Conservation (phyloP, 2,113 vertebrate species). For the Silurus meridionalis region DNA sequence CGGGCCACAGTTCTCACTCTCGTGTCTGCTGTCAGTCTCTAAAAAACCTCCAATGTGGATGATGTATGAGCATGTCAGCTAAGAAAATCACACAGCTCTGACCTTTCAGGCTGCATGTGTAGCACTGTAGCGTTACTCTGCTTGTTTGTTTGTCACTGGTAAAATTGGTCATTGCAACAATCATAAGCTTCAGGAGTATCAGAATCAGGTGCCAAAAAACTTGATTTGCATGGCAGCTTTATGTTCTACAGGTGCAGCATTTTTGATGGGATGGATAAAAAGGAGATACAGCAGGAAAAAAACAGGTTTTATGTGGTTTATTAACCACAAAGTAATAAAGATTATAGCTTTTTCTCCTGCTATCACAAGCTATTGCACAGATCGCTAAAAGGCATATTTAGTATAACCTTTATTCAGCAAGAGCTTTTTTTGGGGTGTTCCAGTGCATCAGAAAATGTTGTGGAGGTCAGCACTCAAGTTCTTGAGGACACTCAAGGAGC, state of each 20-base stretch:
- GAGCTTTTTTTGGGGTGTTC: too few species aligned
- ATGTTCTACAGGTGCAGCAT: neutral
- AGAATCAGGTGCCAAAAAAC: neutral
- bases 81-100: constrained; percentile 44
- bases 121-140: constrained; percentile 25
- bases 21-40: constrained; percentile 38
- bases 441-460: too few species aligned
- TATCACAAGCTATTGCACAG: neutral
- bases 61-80: constrained; percentile 44
- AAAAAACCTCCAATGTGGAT: constrained; percentile 38
- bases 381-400: neutral
- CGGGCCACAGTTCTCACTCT: neutral
- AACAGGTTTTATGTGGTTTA: neutral
- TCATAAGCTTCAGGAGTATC: neutral
- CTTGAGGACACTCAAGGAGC: too few species aligned
- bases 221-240: neutral
- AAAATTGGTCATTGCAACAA: constrained; percentile 11
- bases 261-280: neutral
- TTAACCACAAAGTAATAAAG: neutral
- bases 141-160: constrained; percentile 12
- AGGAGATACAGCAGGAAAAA: neutral
- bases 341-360: neutral
- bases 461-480: too few species aligned
- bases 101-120: constrained; percentile 32
- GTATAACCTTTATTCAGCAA: neutral